A percentile compares a stretch with the other conserved stretches of the same genome.
Conservation (phyloP, 2,888 invertebrate species). For the Isoperla grammatica region DNA sequence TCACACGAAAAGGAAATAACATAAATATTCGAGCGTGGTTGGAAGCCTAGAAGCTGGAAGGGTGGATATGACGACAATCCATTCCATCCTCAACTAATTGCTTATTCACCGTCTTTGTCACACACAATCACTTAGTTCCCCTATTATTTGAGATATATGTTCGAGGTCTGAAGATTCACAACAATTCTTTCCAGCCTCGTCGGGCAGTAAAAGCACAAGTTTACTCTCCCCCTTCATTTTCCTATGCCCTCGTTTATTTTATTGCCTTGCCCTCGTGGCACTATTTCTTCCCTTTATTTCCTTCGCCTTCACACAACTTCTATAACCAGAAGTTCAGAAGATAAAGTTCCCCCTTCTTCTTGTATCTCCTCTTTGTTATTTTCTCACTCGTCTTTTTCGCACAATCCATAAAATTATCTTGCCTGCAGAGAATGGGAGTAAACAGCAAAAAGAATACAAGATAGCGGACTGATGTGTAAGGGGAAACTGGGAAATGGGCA, state of each 20-base stretch:
- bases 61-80: conserved; percentile 1
- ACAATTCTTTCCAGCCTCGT: conserved; percentile 11
- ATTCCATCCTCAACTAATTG: conserved; percentile 21
- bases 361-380: not conserved
- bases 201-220: not conserved
- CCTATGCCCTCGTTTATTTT: conserved; percentile 12
- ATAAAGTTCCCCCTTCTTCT: conserved; percentile 25
- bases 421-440: conserved; percentile 15
- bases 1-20: no score
- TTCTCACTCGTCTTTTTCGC: conserved; percentile 22
- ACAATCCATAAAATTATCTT: conserved; percentile 30
- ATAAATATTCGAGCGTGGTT: no score
- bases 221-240: not conserved
- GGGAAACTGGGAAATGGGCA: not conserved
- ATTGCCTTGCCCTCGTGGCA: conserved; percentile 15
- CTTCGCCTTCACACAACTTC: conserved; percentile 17
- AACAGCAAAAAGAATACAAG: not conserved
- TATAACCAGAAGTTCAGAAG: conserved; percentile 27
- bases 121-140: conserved; percentile 22
- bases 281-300: conserved; percentile 24
- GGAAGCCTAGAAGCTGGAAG: no score
- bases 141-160: conserved; percentile 8
- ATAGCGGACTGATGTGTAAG: not conserved
- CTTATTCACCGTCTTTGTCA: conserved; percentile 12
- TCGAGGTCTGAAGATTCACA: conserved; percentile 6